Conservation (phyloP, 1,140 invertebrate genomes). For the Chironomus tepperi region DNA sequence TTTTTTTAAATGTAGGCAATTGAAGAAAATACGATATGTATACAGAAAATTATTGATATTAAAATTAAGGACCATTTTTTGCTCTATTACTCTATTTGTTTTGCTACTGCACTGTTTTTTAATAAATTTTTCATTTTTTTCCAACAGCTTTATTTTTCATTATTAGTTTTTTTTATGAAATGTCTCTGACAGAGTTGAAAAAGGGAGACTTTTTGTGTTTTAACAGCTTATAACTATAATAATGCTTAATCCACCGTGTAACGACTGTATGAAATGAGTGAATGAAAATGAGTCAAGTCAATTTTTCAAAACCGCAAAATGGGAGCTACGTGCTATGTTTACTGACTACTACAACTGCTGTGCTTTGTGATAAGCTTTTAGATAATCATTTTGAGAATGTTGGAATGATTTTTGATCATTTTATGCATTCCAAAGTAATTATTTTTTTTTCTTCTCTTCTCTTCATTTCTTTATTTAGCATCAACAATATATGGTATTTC, state of each 20-base stretch:
- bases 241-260: slow-evolving; percentile 20
- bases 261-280: background rate
- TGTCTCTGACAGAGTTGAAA: background rate
- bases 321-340: background rate
- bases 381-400: background rate
- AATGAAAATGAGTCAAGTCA: slow-evolving; percentile 13
- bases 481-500: too few species aligned
- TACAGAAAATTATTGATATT: too few species aligned
- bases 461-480: background rate
- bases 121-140: background rate
- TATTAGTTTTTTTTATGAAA: background rate
- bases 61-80: too few species aligned
- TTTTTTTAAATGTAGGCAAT: too few species aligned
- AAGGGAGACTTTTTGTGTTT: background rate
- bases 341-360: background rate
- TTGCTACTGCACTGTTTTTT: too few species aligned
- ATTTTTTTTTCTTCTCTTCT: background rate
- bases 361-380: background rate
- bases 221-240: slow-evolving; percentile 19
- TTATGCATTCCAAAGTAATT: background rate
- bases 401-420: background rate
- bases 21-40: too few species aligned
- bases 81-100: too few species aligned
- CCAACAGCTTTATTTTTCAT: too few species aligned
- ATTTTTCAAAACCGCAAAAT: slow-evolving; percentile 14